phyloP scores from a whole-genome alignment of 2,888 invertebrate genomes.

The Troides helena region DNA sequence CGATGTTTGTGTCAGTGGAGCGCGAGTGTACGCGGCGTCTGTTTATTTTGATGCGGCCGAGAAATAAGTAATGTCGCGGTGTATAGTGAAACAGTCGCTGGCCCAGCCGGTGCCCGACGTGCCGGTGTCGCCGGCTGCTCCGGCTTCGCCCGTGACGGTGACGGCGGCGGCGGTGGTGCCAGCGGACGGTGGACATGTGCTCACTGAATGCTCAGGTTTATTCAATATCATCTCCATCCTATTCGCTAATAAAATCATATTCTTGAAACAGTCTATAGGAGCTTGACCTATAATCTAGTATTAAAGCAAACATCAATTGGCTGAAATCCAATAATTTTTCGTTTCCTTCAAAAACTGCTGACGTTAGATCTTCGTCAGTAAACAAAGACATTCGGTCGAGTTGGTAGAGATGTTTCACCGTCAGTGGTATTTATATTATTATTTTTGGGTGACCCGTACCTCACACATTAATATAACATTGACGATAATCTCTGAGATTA shows the following conservation, averaged over 20 bases:
- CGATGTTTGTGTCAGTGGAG: conserved; percentile 66
- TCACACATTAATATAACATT: too few species aligned
- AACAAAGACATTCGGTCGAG: too few species aligned
- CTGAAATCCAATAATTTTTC: too few species aligned
- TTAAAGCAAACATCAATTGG: too few species aligned
- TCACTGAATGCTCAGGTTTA: conserved; percentile 53
- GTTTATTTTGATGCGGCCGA: conserved; percentile 41
- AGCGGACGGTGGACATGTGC: conserved; percentile 37
- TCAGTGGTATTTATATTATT: too few species aligned
- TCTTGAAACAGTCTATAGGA: too few species aligned
- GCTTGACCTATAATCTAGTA: background rate
- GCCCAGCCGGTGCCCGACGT: conserved; percentile 41
- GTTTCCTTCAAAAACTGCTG: too few species aligned
- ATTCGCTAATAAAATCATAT: background rate
- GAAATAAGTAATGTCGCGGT: conserved; percentile 65
- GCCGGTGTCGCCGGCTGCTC: conserved; percentile 32
- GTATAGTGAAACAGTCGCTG: conserved; percentile 74
- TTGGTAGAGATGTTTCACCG: too few species aligned
- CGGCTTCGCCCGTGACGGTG: conserved; percentile 30
- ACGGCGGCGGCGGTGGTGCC: conserved; percentile 24
- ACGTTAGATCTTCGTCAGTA: too few species aligned
- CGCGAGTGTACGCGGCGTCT: conserved; percentile 53
- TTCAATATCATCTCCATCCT: background rate
- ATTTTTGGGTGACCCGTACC: too few species aligned
- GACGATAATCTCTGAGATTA: too few species aligned